Conservation (phyloP, 1,140 invertebrate genomes). For the Sarcophaga bullata region DNA sequence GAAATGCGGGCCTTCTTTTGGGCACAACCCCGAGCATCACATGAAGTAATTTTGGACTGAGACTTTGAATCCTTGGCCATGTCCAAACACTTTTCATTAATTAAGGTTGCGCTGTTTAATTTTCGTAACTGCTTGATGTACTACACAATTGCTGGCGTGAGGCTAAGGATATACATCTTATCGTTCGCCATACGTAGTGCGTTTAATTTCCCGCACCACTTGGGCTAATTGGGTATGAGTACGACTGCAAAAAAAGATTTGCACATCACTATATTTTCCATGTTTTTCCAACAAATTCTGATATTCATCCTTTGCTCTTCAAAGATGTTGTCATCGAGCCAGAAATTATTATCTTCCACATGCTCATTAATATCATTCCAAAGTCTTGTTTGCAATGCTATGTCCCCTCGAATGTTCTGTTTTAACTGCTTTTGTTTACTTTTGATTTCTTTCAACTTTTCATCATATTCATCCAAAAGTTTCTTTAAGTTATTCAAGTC, state of each 20-base stretch:
- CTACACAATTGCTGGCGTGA: slow-evolving; percentile 94
- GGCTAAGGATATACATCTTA: slow-evolving; percentile 86
- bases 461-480: slow-evolving; percentile 69
- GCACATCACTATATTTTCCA: slow-evolving; percentile 43
- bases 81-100: slow-evolving; percentile 95
- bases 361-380: slow-evolving; percentile 32
- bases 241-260: slow-evolving; percentile 94
- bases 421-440: slow-evolving; percentile 66
- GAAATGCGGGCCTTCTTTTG: slow-evolving; percentile 67
- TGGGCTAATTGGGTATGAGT: slow-evolving; percentile 97
- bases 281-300: neutral
- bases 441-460: slow-evolving; percentile 46
- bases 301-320: neutral
- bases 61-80: slow-evolving; percentile 69
- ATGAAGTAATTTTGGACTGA: slow-evolving; percentile 71
- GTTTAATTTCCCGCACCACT: slow-evolving; percentile 90
- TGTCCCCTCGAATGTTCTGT: slow-evolving; percentile 65
- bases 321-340: neutral
- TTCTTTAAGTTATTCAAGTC: slow-evolving; percentile 69
- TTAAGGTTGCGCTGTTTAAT: slow-evolving; percentile 81
- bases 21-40: slow-evolving; percentile 64
- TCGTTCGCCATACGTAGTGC: slow-evolving; percentile 79
- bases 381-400: slow-evolving; percentile 39
- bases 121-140: slow-evolving; percentile 82
- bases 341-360: slow-evolving; percentile 26